A percentile compares a stretch with the other conserved stretches of the same genome.
Evolutionary conservation across 2,888 invertebrate genomes (phyloP).

Genomic region (Cyclophora punctaria): DNA sequence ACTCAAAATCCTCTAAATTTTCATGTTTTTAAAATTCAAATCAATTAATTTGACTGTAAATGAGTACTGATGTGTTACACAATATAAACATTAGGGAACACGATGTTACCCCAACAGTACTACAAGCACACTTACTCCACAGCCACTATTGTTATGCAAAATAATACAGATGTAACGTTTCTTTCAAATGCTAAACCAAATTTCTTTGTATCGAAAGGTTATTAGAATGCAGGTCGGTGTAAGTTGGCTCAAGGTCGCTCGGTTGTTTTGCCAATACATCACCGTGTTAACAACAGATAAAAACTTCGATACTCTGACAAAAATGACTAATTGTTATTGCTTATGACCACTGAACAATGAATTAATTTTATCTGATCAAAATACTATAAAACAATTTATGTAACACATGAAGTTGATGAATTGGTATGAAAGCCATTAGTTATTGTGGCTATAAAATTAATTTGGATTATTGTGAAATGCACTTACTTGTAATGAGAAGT

Average conservation of each 20-base stretch:
- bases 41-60: no score
- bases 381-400: no score
- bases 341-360: background rate
- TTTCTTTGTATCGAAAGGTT: conserved; percentile 62
- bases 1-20: no score
- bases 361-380: no score
- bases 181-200: conserved; percentile 43
- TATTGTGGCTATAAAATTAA: no score
- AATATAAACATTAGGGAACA: background rate
- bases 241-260: conserved; percentile 48
- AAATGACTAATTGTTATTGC: conserved; percentile 14
- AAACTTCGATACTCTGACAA: conserved; percentile 14
- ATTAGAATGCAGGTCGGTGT: conserved; percentile 58
- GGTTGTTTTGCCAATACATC: conserved; percentile 36
- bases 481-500: no score
- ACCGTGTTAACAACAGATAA: conserved; percentile 17
- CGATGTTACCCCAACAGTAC: conserved; percentile 27
- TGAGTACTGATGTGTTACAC: no score
- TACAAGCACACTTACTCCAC: conserved; percentile 39
- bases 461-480: no score
- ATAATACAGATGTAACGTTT: conserved; percentile 46
- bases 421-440: no score
- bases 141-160: conserved; percentile 64
- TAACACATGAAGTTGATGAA: no score
- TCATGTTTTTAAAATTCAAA: no score